Evolutionary conservation across 53 echinoderm and acorn worm species (phyloP).

Genomic region (Temnopleurus reevesii): DNA sequence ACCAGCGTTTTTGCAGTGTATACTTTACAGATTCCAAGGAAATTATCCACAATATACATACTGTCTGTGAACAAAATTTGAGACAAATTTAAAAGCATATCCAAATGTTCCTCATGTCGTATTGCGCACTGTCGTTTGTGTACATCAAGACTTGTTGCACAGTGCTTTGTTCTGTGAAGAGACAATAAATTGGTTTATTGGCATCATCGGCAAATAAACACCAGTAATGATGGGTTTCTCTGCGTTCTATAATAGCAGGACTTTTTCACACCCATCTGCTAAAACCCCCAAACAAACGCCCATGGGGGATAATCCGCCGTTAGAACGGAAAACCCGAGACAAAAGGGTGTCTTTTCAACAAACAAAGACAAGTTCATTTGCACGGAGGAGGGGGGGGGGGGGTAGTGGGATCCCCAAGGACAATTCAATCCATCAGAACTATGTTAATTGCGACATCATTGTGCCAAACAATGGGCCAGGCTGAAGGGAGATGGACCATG

Average conservation of each 20-base stretch:
- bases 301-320: neutral
- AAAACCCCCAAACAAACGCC: neutral
- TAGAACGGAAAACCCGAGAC: neutral
- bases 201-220: neutral
- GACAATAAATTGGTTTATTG: neutral
- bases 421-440: neutral
- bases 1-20: too few relatives aligned
- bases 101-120: too few relatives aligned
- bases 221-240: neutral
- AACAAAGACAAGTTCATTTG: too few relatives aligned
- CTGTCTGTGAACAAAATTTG: too few relatives aligned
- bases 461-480: neutral
- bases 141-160: neutral
- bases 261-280: constrained; percentile 33
- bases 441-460: neutral
- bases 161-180: neutral
- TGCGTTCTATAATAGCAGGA: neutral
- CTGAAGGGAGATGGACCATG: neutral
- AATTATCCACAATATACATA: too few relatives aligned
- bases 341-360: too few relatives aligned
- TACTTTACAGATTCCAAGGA: too few relatives aligned
- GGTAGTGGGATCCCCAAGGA: neutral
- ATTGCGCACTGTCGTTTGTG: neutral
- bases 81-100: too few relatives aligned
- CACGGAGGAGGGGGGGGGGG: too few relatives aligned